Conservation (phyloP, 2,797 vertebrate species). For the Nyctalus aviator region DNA sequence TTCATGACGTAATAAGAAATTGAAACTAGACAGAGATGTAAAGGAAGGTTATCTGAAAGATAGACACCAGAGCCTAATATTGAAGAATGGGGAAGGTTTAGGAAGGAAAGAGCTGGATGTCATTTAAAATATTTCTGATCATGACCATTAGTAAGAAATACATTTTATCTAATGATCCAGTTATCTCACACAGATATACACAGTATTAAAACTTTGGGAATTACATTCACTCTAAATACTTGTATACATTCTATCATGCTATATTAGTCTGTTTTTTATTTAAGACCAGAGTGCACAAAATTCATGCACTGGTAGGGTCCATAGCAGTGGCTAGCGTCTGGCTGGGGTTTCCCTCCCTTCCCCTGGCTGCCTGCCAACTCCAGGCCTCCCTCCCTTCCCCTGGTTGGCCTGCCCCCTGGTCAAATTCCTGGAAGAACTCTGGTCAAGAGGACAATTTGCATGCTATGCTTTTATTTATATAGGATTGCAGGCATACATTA, state of each 20-base stretch:
- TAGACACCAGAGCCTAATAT: background rate
- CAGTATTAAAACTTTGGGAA: background rate
- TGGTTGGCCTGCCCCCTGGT: no score
- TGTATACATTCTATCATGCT: background rate
- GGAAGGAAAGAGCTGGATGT: background rate
- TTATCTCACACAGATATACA: background rate
- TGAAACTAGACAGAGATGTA: background rate
- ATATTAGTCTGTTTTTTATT: background rate
- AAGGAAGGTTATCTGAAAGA: background rate
- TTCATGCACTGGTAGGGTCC: no score
- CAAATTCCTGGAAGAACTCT: no score
- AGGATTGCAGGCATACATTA: background rate
- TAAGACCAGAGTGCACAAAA: background rate
- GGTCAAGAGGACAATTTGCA: no score
- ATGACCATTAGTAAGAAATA: background rate
- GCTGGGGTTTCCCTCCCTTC: no score
- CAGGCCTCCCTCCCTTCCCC: no score
- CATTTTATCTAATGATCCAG: background rate
- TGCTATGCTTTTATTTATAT: background rate
- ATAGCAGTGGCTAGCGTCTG: rapidly evolving
- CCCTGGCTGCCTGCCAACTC: no score
- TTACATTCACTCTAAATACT: background rate
- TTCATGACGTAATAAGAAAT: background rate
- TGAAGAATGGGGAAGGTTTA: background rate
- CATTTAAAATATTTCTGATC: background rate